Evolutionary conservation across 2,888 invertebrate species (phyloP).

Genomic region (Diarsia mendica): DNA sequence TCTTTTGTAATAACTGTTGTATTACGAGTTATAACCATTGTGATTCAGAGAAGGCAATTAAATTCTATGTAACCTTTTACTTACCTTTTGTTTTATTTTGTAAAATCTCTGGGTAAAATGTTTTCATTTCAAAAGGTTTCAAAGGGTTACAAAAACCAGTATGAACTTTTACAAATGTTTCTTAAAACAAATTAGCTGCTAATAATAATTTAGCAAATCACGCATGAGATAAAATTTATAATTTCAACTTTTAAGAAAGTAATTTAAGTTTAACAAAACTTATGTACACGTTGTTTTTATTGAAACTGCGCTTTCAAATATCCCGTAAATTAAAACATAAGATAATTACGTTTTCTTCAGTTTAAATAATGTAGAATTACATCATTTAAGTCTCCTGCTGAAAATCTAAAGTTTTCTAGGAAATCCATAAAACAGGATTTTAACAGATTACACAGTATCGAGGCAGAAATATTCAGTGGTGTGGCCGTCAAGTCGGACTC

Average conservation of each 20-base stretch:
- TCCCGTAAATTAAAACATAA: not conserved
- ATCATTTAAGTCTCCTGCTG: not conserved
- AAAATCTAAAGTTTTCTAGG: too few species aligned
- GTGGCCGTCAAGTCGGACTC: too few species aligned
- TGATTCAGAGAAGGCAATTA: slow-evolving; percentile 36
- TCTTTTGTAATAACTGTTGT: slow-evolving; percentile 51
- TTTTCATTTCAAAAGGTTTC: not conserved
- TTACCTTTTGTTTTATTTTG: slow-evolving; percentile 17
- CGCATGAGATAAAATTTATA: not conserved
- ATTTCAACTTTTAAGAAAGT: not conserved
- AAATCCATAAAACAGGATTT: too few species aligned
- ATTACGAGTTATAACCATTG: slow-evolving; percentile 30
- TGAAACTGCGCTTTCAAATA: not conserved
- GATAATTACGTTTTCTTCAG: not conserved
- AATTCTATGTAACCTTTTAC: slow-evolving; percentile 5
- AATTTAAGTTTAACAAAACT: not conserved
- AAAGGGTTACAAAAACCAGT: not conserved
- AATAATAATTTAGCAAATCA: not conserved
- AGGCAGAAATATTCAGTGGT: too few species aligned
- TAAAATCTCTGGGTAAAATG: not conserved
- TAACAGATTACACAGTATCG: too few species aligned
- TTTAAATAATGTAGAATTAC: not conserved
- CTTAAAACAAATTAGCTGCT: not conserved
- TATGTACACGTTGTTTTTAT: too few species aligned
- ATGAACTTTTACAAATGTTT: not conserved